These are phyloP conservation scores for Irena cyanogastra DNA, from an alignment of 2,113 vertebrate genomes.

Conservation along the genomic window DNA sequence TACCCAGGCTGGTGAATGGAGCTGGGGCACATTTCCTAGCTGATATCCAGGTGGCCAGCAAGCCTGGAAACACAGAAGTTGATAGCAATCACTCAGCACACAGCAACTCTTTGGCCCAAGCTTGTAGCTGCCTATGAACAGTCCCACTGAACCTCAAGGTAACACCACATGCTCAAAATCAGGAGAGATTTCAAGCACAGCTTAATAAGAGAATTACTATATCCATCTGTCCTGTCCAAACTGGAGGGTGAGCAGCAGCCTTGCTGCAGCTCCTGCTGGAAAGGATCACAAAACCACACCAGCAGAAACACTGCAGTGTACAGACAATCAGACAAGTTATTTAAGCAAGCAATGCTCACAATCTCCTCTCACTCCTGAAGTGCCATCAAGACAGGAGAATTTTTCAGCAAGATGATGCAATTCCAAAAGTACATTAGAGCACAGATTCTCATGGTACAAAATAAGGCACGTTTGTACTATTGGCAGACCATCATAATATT, in stretches of 20 bases:
- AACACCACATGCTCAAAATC: not conserved
- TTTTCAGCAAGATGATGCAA: not conserved
- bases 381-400: not conserved
- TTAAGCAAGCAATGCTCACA: not conserved
- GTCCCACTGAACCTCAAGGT: not conserved
- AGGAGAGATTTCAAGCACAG: not conserved
- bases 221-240: not conserved
- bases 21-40: not conserved
- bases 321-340: not conserved
- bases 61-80: not conserved
- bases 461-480: accelerated
- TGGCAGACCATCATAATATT: not conserved
- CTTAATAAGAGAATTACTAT: not conserved
- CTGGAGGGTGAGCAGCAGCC: not conserved
- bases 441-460: not conserved
- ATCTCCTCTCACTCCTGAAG: not conserved
- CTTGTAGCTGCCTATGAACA: not conserved
- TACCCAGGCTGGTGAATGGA: not conserved
- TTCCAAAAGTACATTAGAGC: not conserved
- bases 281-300: not conserved
- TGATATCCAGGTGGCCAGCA: not conserved
- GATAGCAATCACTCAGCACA: not conserved
- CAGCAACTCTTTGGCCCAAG: not conserved
- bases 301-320: not conserved
- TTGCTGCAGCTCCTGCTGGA: not conserved